A percentile compares a stretch with the other conserved stretches of the same genome.
phyloP scores from a whole-genome alignment of 2,797 vertebrate species.

The Psittacula echo region DNA sequence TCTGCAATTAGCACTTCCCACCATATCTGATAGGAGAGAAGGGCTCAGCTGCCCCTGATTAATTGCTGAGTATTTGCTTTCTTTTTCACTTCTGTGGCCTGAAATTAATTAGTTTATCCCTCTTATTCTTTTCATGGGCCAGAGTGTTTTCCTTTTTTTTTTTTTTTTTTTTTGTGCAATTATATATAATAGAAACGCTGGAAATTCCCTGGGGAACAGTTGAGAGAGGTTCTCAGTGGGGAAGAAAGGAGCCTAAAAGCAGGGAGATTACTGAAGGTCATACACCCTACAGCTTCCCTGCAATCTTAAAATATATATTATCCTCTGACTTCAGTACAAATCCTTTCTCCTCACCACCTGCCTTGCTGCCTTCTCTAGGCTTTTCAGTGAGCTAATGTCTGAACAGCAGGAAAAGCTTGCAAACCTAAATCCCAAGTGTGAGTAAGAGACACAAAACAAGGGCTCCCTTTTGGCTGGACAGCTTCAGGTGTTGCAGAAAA shows the following conservation, averaged over 20 bases:
- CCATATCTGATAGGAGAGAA: conserved; percentile 66
- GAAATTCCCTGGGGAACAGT: conserved; percentile 44
- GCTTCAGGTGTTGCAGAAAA: neutral
- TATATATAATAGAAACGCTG: conserved; percentile 38
- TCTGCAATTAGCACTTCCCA: conserved; percentile 65
- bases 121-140: conserved; percentile 63
- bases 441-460: neutral
- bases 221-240: conserved; percentile 41
- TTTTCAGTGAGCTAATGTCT: conserved; percentile 24
- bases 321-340: conserved; percentile 39
- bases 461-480: neutral
- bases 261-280: conserved; percentile 59
- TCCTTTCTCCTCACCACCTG: conserved; percentile 26
- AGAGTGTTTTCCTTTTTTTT: conserved; percentile 40
- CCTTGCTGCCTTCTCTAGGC: conserved; percentile 9
- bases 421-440: neutral
- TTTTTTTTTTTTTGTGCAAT: conserved; percentile 57
- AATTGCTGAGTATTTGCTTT: conserved; percentile 71
- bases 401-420: conserved; percentile 25
- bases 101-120: conserved; percentile 74
- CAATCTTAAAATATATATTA: conserved; percentile 37
- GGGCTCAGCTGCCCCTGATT: conserved; percentile 63
- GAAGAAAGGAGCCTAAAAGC: conserved; percentile 50
- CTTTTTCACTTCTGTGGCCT: conserved; percentile 71
- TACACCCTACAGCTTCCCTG: conserved; percentile 35